phyloP scores from a whole-genome alignment of 2,888 invertebrate species.

The Selenia dentaria region DNA sequence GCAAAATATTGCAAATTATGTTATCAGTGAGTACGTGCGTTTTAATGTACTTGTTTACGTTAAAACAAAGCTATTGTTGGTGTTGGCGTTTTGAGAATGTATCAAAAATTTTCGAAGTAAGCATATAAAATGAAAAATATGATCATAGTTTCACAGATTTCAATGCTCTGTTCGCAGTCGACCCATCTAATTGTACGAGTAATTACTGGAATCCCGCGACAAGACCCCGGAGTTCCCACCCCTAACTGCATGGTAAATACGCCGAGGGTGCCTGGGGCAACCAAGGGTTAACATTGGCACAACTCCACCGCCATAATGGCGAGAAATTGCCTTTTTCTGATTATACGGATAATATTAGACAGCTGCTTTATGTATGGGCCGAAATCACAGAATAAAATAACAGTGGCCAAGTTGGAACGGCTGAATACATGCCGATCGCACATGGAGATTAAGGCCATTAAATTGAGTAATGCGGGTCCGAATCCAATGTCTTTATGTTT shows the following conservation, averaged over 20 bases:
- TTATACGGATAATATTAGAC: conserved; percentile 26
- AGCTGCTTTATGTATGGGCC: conserved; percentile 16
- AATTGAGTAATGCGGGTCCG: conserved; percentile 17
- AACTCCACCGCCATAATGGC: conserved; percentile 24
- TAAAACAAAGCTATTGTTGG: no score
- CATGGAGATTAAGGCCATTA: conserved; percentile 17
- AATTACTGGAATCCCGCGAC: conserved; percentile 5
- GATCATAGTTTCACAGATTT: no score
- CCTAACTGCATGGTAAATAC: conserved; percentile 10
- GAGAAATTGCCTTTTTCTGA: conserved; percentile 30
- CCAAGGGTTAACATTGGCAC: conserved; percentile 19
- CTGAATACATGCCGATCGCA: conserved; percentile 11
- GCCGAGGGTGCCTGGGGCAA: background rate
- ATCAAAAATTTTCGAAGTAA: no score
- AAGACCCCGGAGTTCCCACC: conserved; percentile 2
- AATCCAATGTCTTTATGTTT: conserved; percentile 12
- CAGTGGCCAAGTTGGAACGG: background rate
- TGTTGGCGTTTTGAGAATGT: no score
- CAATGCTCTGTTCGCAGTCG: conserved; percentile 4
- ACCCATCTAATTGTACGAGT: conserved; percentile 6
- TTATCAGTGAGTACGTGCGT: no score
- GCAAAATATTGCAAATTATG: no score
- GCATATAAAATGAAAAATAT: no score
- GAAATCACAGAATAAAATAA: background rate
- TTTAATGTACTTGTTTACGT: no score